Conservation (phyloP, 1,140 invertebrate genomes). For the Teleogryllus occipitalis region DNA sequence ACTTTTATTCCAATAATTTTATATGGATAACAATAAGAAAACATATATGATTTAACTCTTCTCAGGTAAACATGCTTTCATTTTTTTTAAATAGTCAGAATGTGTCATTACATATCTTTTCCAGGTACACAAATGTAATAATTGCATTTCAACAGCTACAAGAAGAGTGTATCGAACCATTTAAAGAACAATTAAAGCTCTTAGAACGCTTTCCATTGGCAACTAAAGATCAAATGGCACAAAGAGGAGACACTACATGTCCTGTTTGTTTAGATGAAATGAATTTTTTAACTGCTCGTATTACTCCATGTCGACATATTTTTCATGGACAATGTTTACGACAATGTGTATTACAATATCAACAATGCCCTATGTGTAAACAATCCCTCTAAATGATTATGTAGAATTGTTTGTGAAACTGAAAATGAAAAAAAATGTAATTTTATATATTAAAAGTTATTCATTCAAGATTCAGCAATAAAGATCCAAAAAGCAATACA, state of each 20-base stretch:
- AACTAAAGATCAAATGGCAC: constrained; percentile 10
- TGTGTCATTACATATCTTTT: background rate
- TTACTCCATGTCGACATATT: constrained; percentile 26
- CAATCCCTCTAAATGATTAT: constrained; percentile 7
- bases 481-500: too few species aligned
- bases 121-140: background rate
- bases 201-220: constrained; percentile 17
- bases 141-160: background rate
- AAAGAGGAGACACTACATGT: constrained; percentile 16
- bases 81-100: background rate
- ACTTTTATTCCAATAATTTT: too few species aligned
- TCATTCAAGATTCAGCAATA: too few species aligned
- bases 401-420: too few species aligned
- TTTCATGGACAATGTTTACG: constrained; percentile 26
- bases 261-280: constrained; percentile 27
- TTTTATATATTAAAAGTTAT: too few species aligned
- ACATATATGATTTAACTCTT: too few species aligned
- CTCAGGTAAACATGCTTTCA: too few species aligned
- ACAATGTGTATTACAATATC: constrained; percentile 25
- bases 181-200: constrained; percentile 19
- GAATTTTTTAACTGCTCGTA: constrained; percentile 21
- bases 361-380: constrained; percentile 27
- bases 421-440: too few species aligned
- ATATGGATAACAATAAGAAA: too few species aligned
- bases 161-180: constrained; percentile 9